Percentiles rank a stretch among this genome's conserved stretches.
phyloP scores from a whole-genome alignment of 2,888 invertebrate genomes.

The Empis stercorea region DNA sequence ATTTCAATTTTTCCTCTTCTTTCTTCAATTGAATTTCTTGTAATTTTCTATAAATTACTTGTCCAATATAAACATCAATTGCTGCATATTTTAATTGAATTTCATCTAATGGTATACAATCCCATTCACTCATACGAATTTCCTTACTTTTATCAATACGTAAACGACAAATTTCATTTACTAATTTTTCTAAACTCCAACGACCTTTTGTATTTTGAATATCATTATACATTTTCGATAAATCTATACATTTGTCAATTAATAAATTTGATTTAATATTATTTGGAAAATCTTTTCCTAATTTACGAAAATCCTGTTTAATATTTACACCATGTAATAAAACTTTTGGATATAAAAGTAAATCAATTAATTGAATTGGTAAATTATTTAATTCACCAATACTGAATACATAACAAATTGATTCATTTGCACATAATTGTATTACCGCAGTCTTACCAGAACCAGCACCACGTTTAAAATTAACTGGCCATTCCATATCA shows the following conservation, averaged over 20 bases:
- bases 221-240: conserved; percentile 43
- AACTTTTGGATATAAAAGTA: conserved; percentile 45
- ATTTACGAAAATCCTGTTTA: conserved; percentile 49
- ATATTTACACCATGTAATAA: conserved; percentile 49
- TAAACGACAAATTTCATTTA: conserved; percentile 39
- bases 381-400: conserved; percentile 41
- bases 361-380: conserved; percentile 41
- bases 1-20: not conserved
- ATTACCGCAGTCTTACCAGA: conserved; percentile 47
- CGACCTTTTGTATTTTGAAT: conserved; percentile 39
- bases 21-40: not conserved
- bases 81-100: conserved; percentile 46
- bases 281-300: conserved; percentile 46
- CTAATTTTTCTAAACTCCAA: conserved; percentile 48
- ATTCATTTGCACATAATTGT: conserved; percentile 45
- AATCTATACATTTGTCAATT: conserved; percentile 47
- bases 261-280: conserved; percentile 40
- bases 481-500: conserved; percentile 54
- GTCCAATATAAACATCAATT: conserved; percentile 46
- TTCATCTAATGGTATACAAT: conserved; percentile 40
- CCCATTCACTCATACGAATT: conserved; percentile 48
- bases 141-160: conserved; percentile 42
- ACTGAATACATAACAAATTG: conserved; percentile 44
- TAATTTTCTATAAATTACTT: conserved; percentile 27
- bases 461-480: conserved; percentile 43